Conservation (phyloP, 2,888 invertebrate species). For the Lasioglossum zephyrum region DNA sequence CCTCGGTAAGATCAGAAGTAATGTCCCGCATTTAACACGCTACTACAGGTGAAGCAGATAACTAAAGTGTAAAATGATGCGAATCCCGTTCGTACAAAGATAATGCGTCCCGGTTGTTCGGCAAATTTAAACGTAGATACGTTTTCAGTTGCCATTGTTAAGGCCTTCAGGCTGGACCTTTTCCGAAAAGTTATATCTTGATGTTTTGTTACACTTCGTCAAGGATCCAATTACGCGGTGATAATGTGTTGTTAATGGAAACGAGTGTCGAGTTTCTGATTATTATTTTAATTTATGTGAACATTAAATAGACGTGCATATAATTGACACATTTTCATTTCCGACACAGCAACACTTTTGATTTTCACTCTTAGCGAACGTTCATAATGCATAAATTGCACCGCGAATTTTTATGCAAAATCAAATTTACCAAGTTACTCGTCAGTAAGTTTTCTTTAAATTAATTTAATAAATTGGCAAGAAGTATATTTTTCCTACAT, state of each 20-base stretch:
- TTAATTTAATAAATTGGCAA: too few relatives aligned
- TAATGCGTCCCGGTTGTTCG: neutral
- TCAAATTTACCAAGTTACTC: neutral
- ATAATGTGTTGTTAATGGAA: neutral
- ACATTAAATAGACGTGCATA: neutral
- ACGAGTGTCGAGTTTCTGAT: neutral
- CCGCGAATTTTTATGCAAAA: neutral
- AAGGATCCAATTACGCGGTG: neutral
- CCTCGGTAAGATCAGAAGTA: constrained; percentile 52
- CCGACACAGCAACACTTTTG: neutral
- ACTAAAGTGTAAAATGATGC: constrained; percentile 17
- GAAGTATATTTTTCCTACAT: too few relatives aligned
- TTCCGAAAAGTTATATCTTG: neutral
- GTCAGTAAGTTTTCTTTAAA: neutral
- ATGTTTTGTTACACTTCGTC: neutral
- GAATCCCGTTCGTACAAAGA: neutral
- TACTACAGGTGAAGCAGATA: constrained; percentile 38
- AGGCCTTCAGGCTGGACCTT: neutral
- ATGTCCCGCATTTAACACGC: constrained; percentile 39
- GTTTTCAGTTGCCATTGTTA: neutral
- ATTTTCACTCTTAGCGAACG: neutral
- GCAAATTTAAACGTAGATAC: neutral
- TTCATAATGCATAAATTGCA: neutral
- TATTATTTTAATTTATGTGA: neutral
- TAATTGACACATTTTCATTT: neutral